phyloP scores from a whole-genome alignment of 2,113 vertebrate genomes.

The Myiagra hebetior region DNA sequence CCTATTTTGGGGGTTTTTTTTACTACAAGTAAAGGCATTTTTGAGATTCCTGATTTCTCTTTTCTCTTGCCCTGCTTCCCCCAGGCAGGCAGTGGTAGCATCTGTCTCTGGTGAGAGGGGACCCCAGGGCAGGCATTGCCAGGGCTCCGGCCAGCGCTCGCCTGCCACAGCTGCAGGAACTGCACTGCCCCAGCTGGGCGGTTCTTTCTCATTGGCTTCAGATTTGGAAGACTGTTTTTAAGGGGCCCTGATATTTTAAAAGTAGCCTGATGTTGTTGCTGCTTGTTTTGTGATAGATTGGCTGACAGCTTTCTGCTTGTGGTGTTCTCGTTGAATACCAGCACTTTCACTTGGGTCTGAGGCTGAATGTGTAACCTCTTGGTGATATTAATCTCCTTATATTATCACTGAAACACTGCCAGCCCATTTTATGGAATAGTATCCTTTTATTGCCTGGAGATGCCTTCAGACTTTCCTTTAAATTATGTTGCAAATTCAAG shows the following conservation, averaged over 20 bases:
- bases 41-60: not conserved
- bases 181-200: not conserved
- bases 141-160: rapidly evolving
- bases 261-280: not conserved
- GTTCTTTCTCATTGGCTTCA: not conserved
- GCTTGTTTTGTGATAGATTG: not conserved
- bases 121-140: not conserved
- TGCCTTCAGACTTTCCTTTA: not conserved
- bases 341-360: not conserved
- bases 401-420: not conserved
- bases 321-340: not conserved
- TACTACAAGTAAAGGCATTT: not conserved
- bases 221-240: not conserved
- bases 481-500: not conserved
- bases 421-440: not conserved
- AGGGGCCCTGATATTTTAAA: not conserved
- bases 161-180: not conserved
- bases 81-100: not conserved
- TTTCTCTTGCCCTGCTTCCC: not conserved
- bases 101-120: not conserved
- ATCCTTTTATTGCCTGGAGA: not conserved
- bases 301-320: not conserved
- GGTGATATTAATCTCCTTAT: not conserved
- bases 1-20: not conserved
- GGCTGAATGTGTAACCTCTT: not conserved